phyloP scores from a whole-genome alignment of 2,797 vertebrate genomes.

The Megalops cyprinoides region DNA sequence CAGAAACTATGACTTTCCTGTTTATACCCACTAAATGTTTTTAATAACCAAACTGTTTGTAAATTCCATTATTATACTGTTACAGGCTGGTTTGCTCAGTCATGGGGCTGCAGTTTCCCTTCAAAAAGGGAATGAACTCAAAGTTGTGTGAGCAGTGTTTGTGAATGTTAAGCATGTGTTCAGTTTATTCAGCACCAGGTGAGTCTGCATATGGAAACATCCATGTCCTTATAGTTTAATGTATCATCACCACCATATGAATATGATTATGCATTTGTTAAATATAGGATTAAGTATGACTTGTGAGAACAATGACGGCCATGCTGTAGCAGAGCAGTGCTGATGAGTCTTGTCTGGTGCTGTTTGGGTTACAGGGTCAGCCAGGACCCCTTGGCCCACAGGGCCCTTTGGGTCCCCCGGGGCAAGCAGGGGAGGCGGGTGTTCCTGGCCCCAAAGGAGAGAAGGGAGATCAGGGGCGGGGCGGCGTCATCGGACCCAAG shows the following conservation, averaged over 20 bases:
- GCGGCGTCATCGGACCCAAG: conserved; percentile 82
- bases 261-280: neutral
- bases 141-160: neutral
- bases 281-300: neutral
- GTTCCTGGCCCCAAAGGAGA: conserved; percentile 87
- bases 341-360: neutral
- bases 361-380: conserved; percentile 74
- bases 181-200: neutral
- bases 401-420: conserved; percentile 82
- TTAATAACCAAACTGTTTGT: too few species aligned
- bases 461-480: conserved; percentile 82
- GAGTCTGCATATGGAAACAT: neutral
- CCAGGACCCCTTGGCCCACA: conserved; percentile 84
- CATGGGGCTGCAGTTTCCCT: conserved; percentile 42
- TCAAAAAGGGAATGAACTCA: neutral
- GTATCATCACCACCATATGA: neutral
- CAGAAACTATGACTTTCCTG: too few species aligned
- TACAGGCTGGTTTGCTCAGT: conserved; percentile 23
- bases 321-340: neutral
- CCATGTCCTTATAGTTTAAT: neutral
- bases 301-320: neutral
- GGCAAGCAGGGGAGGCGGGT: conserved; percentile 81
- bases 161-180: conserved; percentile 14
- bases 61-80: neutral
- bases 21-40: neutral